Evolutionary conservation across 2,888 invertebrate species (phyloP).

Genomic region (Biston stratarius): DNA sequence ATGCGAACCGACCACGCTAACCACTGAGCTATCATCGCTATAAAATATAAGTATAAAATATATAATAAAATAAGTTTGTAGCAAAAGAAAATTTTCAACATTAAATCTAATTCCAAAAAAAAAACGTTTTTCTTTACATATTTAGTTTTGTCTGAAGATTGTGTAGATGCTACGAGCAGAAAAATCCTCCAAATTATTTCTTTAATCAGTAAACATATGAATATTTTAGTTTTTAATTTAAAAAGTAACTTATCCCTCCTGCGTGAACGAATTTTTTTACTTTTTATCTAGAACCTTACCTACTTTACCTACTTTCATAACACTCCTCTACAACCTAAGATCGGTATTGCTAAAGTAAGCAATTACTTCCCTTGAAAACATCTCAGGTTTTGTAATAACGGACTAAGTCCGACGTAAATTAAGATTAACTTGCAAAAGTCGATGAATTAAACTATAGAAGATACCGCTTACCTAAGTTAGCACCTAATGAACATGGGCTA

Average conservation of each 20-base stretch:
- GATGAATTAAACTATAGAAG: conserved; percentile 8
- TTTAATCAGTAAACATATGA: background rate
- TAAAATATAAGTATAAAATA: no score
- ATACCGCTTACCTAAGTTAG: conserved; percentile 12
- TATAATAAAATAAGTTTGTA: no score
- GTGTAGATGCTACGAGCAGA: background rate
- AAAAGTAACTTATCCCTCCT: background rate
- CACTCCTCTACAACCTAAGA: background rate
- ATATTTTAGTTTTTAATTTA: conserved; percentile 8
- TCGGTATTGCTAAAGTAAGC: conserved; percentile 19
- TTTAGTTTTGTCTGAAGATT: no score
- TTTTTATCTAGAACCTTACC: background rate
- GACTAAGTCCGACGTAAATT: conserved; percentile 22
- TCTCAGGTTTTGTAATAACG: conserved; percentile 18
- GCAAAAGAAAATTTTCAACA: no score
- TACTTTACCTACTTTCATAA: background rate
- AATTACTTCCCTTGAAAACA: conserved; percentile 22
- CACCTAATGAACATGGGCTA: conserved; percentile 13
- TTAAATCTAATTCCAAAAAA: no score
- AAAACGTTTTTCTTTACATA: no score
- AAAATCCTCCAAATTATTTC: background rate
- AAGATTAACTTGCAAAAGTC: conserved; percentile 25
- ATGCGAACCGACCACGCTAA: no score
- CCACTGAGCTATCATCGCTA: no score
- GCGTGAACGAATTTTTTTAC: background rate